phyloP scores from a whole-genome alignment of 2,797 vertebrate genomes.

The Hozukius guyotensis region DNA sequence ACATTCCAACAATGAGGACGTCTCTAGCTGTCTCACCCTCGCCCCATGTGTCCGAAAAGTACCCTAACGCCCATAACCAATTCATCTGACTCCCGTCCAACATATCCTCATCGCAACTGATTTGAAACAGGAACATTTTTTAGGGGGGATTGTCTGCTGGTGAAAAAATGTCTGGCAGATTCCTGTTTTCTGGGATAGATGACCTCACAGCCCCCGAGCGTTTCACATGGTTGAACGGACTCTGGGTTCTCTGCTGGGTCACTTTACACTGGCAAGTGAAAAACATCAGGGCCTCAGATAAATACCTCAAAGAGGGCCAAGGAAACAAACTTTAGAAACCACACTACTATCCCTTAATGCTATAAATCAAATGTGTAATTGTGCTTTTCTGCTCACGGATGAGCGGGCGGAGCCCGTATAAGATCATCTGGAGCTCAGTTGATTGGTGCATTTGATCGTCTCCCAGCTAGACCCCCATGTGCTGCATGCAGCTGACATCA shows the following conservation, averaged over 20 bases:
- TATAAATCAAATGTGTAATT: conserved; percentile 31
- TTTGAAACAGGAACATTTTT: conserved; percentile 86
- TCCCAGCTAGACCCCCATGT: conserved; percentile 38
- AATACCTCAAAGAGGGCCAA: conserved; percentile 20
- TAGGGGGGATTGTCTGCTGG: conserved; percentile 76
- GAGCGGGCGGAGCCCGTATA: conserved; percentile 36
- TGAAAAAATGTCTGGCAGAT: conserved; percentile 86
- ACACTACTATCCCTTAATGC: neutral
- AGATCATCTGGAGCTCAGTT: conserved; percentile 44
- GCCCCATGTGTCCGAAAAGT: conserved; percentile 78
- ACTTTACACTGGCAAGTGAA: conserved; percentile 22
- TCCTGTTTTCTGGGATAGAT: conserved; percentile 80
- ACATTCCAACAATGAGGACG: conserved; percentile 84
- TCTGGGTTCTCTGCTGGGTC: conserved; percentile 30
- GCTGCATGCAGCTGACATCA: conserved; percentile 60
- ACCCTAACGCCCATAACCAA: conserved; percentile 76
- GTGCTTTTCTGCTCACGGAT: conserved; percentile 39
- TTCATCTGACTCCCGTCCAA: conserved; percentile 82
- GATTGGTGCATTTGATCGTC: conserved; percentile 43
- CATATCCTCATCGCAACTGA: conserved; percentile 86
- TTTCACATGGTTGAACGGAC: conserved; percentile 44
- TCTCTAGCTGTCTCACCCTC: conserved; percentile 74
- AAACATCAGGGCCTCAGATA: conserved; percentile 54
- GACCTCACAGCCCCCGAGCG: conserved; percentile 65
- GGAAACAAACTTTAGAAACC: conserved; percentile 1